Evolutionary conservation across 2,888 invertebrate genomes (phyloP).

Genomic region (Carabus problematicus): DNA sequence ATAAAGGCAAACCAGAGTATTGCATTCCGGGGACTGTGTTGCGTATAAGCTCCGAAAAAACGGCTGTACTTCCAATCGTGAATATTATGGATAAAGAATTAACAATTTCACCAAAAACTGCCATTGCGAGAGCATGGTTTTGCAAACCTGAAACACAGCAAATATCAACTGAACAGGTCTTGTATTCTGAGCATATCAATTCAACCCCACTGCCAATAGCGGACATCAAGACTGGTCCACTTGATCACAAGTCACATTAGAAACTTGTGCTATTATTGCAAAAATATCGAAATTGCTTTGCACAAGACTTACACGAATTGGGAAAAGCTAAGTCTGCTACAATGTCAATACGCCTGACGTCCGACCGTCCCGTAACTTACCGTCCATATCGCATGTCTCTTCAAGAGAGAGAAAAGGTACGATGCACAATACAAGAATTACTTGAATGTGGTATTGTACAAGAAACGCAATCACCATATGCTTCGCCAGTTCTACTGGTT

Average conservation of each 20-base stretch:
- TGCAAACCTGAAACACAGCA: conserved; percentile 17
- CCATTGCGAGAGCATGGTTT: conserved; percentile 13
- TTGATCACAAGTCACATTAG: not conserved
- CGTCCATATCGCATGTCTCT: conserved; percentile 3
- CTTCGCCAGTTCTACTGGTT: not conserved
- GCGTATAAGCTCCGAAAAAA: too few relatives aligned
- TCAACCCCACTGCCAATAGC: not conserved
- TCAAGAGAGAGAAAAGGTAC: not conserved
- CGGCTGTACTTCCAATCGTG: too few relatives aligned
- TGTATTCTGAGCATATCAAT: too few relatives aligned
- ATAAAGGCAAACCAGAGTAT: too few relatives aligned
- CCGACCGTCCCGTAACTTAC: not conserved
- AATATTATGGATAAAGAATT: too few relatives aligned
- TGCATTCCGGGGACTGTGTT: too few relatives aligned
- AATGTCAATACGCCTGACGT: not conserved
- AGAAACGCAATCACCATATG: not conserved
- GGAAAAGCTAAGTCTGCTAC: not conserved
- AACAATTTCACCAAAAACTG: too few relatives aligned
- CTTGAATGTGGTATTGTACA: too few relatives aligned
- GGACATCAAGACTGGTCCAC: not conserved
- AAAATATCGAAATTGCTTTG: conserved; percentile 10
- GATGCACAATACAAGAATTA: not conserved
- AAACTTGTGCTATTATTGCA: not conserved
- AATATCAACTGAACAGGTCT: too few relatives aligned
- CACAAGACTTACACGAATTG: conserved; percentile 7